Evolutionary conservation across 2,888 invertebrate species (phyloP).

Genomic region (Patella ulyssiponensis): DNA sequence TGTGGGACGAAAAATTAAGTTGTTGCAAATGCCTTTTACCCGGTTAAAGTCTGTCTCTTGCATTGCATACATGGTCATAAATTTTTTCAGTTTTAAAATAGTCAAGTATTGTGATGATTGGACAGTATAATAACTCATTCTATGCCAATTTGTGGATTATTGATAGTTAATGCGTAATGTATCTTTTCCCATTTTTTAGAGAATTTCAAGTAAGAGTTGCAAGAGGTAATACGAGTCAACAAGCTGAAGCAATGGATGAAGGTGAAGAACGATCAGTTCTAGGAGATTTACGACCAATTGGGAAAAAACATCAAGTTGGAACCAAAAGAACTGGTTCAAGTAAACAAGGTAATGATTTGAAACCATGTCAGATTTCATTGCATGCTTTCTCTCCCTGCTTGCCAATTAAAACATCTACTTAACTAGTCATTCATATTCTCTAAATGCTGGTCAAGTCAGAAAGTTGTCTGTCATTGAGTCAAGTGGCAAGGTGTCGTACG

Average conservation of each 20-base stretch:
- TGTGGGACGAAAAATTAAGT: too few relatives aligned
- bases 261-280: slow-evolving; percentile 84
- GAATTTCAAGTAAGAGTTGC: slow-evolving; percentile 83
- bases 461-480: too few relatives aligned
- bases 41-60: too few relatives aligned
- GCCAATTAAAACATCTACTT: neutral
- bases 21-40: too few relatives aligned
- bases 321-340: slow-evolving; percentile 67
- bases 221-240: slow-evolving; percentile 65
- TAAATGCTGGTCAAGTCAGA: too few relatives aligned
- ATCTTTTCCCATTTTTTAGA: slow-evolving; percentile 70
- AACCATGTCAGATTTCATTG: neutral
- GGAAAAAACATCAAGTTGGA: slow-evolving; percentile 76
- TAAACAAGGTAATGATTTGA: slow-evolving; percentile 42
- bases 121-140: neutral
- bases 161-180: neutral
- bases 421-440: too few relatives aligned
- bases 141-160: neutral
- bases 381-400: slow-evolving; percentile 4
- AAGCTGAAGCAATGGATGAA: slow-evolving; percentile 67
- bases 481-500: too few relatives aligned
- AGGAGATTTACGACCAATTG: slow-evolving; percentile 82
- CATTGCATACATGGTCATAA: neutral
- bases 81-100: neutral
- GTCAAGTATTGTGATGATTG: neutral